Base-by-base conservation (phyloP, 2,797 vertebrate species). In the Mormyrus proboscirostris region DNA sequence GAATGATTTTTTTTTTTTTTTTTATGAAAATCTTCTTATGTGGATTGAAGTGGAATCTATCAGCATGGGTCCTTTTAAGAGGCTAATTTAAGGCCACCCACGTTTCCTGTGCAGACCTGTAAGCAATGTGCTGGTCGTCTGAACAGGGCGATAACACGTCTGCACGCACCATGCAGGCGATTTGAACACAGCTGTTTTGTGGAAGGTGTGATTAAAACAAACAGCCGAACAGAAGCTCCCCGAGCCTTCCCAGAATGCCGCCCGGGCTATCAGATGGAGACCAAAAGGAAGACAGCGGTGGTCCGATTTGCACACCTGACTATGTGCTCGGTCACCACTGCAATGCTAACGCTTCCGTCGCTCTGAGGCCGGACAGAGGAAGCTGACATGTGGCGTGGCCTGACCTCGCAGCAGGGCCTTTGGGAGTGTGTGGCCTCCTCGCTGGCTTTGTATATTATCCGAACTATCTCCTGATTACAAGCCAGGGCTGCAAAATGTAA, bases 381-480 rank as follows among this genome's bases (percentile, higher is more conserved):
- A 55, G 9, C 41, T 76, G 65, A 44, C 55, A 41, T 22, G 89
- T 57, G 38, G 49, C 2, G 29, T 50, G 33, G 49, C 25, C 22
- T 12, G 47, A 73, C 88, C 79, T 38, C 22, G 25, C 22, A 14
- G 44, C 49, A 57, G 57, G 73, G 73, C 89, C 49, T 88, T 88
- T 41, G 84, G 47, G 87, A 84, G 89, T 89, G 90, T 93, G 91
- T 93, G 92, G 93, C 92, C 93, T 92, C 89, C 87, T 90, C 90
- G 69, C 90, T 91, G 89, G 90, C 87, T 91, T 89, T 91, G 87
- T 91, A 90, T 92, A 91, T 91, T 89, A 91, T 90, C 90, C 92
- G 89, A 92, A 90, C 90, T 91, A 88, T 91, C 89, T 83, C 69
- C 84, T 93, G 93, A 95, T 95, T 95, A 94, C 93, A 94, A 92